These are phyloP conservation scores for Cantharis rustica DNA, from an alignment of 2,888 invertebrate genomes.

Conservation along the genomic window DNA sequence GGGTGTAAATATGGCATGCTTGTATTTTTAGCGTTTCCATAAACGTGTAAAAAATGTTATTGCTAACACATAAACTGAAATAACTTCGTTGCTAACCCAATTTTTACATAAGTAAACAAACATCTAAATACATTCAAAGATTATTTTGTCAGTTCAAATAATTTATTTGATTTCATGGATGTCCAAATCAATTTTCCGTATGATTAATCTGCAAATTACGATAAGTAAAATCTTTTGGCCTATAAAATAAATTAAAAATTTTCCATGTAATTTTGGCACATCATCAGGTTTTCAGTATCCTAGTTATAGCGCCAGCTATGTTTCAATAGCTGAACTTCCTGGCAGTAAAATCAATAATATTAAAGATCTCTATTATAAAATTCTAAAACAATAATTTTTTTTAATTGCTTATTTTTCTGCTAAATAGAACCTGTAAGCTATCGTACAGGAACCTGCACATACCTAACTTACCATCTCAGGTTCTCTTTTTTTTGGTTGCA, in stretches of 20 bases:
- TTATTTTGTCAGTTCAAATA: background rate
- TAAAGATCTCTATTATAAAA: background rate
- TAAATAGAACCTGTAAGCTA: too few species aligned
- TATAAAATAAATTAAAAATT: background rate
- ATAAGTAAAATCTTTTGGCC: background rate
- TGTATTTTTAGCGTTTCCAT: constrained; percentile 23
- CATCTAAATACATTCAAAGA: background rate
- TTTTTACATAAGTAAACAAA: background rate
- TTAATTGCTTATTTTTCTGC: too few species aligned
- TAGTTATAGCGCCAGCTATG: background rate
- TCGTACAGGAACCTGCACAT: too few species aligned
- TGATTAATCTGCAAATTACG: background rate
- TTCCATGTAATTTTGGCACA: background rate
- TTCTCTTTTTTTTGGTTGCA: too few species aligned
- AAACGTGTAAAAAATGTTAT: constrained; percentile 10
- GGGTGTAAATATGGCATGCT: background rate
- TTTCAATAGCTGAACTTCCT: background rate
- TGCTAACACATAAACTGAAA: background rate
- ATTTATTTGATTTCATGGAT: background rate
- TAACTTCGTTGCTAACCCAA: constrained; percentile 5
- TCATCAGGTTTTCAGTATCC: background rate
- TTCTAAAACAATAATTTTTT: too few species aligned
- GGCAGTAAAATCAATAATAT: background rate
- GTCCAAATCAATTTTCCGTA: background rate
- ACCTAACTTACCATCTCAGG: too few species aligned